Base-by-base conservation (phyloP, 2,888 invertebrate species). In the Hirtodrosophila confusa region DNA sequence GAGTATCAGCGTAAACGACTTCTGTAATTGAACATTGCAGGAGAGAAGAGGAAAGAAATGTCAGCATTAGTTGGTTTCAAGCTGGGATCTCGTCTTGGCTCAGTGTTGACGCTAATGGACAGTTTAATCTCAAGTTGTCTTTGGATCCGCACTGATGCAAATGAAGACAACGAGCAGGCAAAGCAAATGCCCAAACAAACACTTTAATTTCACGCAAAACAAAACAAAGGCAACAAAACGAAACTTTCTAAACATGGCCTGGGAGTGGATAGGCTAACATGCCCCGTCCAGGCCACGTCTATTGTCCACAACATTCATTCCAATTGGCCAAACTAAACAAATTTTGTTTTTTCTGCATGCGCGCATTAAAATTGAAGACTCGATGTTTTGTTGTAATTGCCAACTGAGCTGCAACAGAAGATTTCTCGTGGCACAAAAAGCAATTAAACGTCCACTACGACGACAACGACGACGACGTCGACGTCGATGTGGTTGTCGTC, bases 1-100 rank as follows among this genome's bases (percentile, higher is more conserved):
- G 88, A 98, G 94, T 88, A 97, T 97, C 89, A 98, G 93, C 85
- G 97, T 97, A 93, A 97, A 97, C 85, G 97, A 97, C 92, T 97
- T 95, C 97, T 96, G 95, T 82, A 94, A 94, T 90, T 89, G 78
- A 80, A 87, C 72, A 55, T 63, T 64, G 62, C 61, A 29, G 50
- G 41, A 66, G 55, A 57, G 8, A 56, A 64, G 57, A 49, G 66
- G 35, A 33, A 37, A 69, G 62, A 41, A 29, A 45, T 36, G 43
- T 36, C 36, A 45, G 27, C 57, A 51, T 56, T 49, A 40, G 53
- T 56, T 40, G 37, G 9, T 7, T 31, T 31, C 9, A 9, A 31
- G 9, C 9, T 31, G 7, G 27, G 31, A 31, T 31, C 57, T 71
- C 68, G 41, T 27, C 17, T 17, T 17, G 17, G 17, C 17, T 17